phyloP scores from a whole-genome alignment of 2,113 vertebrate species.

The Aphyosemion australe region DNA sequence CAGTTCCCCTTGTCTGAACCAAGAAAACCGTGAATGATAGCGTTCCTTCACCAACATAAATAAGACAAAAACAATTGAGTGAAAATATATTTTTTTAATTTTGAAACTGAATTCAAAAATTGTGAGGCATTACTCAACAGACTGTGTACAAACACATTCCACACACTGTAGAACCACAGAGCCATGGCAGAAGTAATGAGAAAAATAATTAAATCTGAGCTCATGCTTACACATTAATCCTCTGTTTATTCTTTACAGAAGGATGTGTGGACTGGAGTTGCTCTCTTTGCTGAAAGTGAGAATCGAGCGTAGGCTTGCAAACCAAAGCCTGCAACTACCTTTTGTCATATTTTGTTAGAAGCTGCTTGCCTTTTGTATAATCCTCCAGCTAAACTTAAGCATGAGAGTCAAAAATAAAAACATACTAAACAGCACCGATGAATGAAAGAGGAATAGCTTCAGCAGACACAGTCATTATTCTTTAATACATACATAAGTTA shows the following conservation, averaged over 20 bases:
- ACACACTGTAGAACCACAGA: background rate
- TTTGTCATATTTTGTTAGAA: constrained; percentile 50
- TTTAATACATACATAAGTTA: constrained; percentile 32
- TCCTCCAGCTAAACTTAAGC: constrained; percentile 38
- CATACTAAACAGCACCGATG: constrained; percentile 37
- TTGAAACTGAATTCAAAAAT: background rate
- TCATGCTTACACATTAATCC: constrained; percentile 15
- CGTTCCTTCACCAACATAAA: too few relatives aligned
- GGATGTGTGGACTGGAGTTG: constrained; percentile 17
- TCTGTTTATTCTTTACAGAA: constrained; percentile 7
- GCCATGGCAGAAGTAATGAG: background rate
- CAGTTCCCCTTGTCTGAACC: too few relatives aligned
- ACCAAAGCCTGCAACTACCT: constrained; percentile 27
- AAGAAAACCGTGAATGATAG: too few relatives aligned
- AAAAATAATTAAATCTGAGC: background rate
- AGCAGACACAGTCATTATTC: constrained; percentile 34
- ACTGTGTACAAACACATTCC: too few relatives aligned
- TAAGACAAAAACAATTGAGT: too few relatives aligned
- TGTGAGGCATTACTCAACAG: background rate
- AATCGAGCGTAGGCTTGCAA: constrained; percentile 9
- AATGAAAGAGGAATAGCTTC: constrained; percentile 37
- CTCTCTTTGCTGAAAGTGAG: constrained; percentile 20
- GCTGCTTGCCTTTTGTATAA: constrained; percentile 53
- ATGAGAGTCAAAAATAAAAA: constrained; percentile 49
- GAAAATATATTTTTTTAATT: too few relatives aligned